phyloP scores from a whole-genome alignment of 2,113 vertebrate species.

The Agelaius tricolor region DNA sequence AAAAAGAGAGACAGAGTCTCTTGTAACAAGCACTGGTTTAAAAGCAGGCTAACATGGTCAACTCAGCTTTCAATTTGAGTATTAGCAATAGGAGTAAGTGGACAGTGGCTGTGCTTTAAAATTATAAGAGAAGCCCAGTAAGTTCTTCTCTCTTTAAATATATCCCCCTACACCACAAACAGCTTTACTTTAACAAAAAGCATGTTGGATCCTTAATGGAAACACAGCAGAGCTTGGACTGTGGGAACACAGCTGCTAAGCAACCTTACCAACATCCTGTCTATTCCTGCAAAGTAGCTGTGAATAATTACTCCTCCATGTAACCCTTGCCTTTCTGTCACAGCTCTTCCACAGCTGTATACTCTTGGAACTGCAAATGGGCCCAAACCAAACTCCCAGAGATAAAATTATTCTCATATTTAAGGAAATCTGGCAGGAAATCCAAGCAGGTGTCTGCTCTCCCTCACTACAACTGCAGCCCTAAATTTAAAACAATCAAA shows the following conservation, averaged over 20 bases:
- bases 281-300: neutral
- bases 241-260: slow-evolving; percentile 40
- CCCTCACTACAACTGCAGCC: neutral
- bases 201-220: neutral
- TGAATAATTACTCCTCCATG: neutral
- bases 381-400: neutral
- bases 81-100: neutral
- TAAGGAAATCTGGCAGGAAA: slow-evolving; percentile 33
- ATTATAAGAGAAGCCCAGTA: neutral
- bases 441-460: slow-evolving; percentile 24
- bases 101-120: neutral
- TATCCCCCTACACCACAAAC: neutral
- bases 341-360: slow-evolving; percentile 16
- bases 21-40: neutral
- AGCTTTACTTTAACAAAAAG: slow-evolving; percentile 2
- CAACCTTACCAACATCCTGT: slow-evolving; percentile 29
- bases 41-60: neutral
- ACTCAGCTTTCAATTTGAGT: neutral
- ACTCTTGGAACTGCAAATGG: neutral
- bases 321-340: slow-evolving; percentile 4
- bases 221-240: neutral
- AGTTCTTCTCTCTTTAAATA: neutral
- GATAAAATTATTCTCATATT: neutral
- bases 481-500: neutral
- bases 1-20: neutral